A percentile compares a stretch with the other conserved stretches of the same genome.
These are phyloP conservation scores for Phymorhynchus buccinoides DNA, from an alignment of 1,140 invertebrate genomes.

Conservation along the genomic window DNA sequence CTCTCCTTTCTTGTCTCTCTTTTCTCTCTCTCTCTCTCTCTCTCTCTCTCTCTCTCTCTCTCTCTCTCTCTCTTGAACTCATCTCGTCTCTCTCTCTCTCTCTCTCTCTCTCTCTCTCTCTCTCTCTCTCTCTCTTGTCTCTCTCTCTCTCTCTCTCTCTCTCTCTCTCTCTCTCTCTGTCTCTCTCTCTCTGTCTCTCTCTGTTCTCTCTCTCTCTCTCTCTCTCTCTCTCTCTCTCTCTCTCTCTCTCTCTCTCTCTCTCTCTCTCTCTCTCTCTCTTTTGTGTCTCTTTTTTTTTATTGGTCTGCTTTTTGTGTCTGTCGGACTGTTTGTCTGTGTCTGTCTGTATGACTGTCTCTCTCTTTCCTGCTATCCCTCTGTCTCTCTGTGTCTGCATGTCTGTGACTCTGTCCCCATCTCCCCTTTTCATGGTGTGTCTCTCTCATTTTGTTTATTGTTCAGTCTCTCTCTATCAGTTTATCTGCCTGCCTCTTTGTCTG, in stretches of 20 bases:
- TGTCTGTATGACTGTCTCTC: background rate
- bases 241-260: slow-evolving; percentile 26
- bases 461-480: background rate
- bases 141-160: slow-evolving; percentile 1
- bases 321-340: slow-evolving; percentile 21
- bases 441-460: background rate
- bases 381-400: background rate
- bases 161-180: slow-evolving; percentile 12
- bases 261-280: slow-evolving; percentile 12
- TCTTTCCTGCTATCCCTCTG: background rate
- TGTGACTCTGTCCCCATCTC: too few relatives aligned
- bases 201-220: slow-evolving; percentile 21
- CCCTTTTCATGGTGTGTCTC: background rate
- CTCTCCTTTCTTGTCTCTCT: background rate
- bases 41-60: background rate
- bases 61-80: too few relatives aligned
- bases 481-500: background rate
- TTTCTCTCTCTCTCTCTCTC: background rate
- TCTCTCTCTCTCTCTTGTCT: slow-evolving; percentile 15
- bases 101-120: too few relatives aligned
- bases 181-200: slow-evolving; percentile 6
- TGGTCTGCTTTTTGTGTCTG: background rate
- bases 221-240: background rate
- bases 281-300: background rate
- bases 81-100: too few relatives aligned